Base-by-base conservation (phyloP, 2,797 vertebrate genomes). In the Microctenopoma stevenorrisi region DNA sequence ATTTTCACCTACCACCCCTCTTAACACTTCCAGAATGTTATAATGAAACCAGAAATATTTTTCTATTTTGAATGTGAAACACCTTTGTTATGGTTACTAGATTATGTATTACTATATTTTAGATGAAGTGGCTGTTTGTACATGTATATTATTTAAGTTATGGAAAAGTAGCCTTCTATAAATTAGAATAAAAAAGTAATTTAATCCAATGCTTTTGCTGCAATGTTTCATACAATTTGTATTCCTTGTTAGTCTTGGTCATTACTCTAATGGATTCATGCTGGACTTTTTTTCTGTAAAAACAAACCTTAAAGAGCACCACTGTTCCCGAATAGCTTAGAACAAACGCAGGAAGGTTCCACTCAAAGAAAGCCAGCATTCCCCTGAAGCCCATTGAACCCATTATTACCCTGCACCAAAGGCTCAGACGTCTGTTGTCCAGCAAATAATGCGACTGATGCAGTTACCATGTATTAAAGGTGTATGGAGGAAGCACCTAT, bases 121-220 rank as follows among this genome's bases (percentile, higher is more conserved):
- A 93, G 91, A 88, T 53, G 43, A 79, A 60, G 69, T 80, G 49
- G 11, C 76, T 64, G 89, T 91, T 92, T 94, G 88, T 94, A 93
- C 81, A 86, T 91, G 83, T 91, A 75, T 87, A 79, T 92, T 92
- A 86, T 86, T 94, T 94, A 94, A 95, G 91, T 95, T 94, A 95
- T 94, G 85, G 92, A 93, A 89, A 88, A 72, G 81, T 91, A 88
- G 88, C 70, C 79, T 66, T 92, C 66, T 91, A 91, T 92, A 86
- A 82, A 16, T 82, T 89, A 88, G 85, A 93, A 93, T 92, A 13
- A 90, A 94, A 85, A 85, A 67, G 63, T 84, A 89, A 91, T 91
- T 92, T 91, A 91, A 92, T 89, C 82, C 67, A 85, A 58, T 38
- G 12, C 37, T 60, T 4, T 64, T 66, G 50, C 60, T 81, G 60